Evolutionary conservation across 2,888 invertebrate genomes (phyloP).

Genomic region (Campopleginae sp.): DNA sequence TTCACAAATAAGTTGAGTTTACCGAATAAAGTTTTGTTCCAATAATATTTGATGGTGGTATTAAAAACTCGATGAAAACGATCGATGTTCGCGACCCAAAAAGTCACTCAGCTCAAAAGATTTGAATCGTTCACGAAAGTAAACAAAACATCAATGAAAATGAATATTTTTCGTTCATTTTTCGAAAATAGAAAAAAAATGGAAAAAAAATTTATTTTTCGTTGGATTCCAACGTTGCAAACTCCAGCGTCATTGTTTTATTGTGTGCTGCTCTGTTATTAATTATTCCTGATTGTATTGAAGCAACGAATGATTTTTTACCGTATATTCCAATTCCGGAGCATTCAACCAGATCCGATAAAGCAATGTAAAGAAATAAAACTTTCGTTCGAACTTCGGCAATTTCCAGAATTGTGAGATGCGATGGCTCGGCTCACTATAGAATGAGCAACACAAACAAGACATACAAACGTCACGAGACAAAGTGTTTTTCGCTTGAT

Average conservation of each 20-base stretch:
- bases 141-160: no score
- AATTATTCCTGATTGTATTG: neutral
- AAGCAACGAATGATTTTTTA: neutral
- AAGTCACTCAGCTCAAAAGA: no score
- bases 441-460: conserved; percentile 4
- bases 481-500: conserved; percentile 27
- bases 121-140: no score
- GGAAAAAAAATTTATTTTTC: no score
- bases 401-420: conserved; percentile 74
- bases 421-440: neutral
- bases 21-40: conserved; percentile 9
- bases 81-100: no score
- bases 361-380: neutral
- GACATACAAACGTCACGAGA: conserved; percentile 71
- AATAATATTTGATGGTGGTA: no score
- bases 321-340: neutral
- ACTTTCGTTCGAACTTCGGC: neutral
- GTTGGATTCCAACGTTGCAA: no score
- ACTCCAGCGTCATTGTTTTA: neutral
- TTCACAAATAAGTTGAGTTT: neutral
- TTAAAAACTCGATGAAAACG: no score
- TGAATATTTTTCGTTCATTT: no score
- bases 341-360: neutral
- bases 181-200: no score
- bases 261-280: neutral